Conservation (phyloP, 2,888 invertebrate species). For the Patella caerulea region DNA sequence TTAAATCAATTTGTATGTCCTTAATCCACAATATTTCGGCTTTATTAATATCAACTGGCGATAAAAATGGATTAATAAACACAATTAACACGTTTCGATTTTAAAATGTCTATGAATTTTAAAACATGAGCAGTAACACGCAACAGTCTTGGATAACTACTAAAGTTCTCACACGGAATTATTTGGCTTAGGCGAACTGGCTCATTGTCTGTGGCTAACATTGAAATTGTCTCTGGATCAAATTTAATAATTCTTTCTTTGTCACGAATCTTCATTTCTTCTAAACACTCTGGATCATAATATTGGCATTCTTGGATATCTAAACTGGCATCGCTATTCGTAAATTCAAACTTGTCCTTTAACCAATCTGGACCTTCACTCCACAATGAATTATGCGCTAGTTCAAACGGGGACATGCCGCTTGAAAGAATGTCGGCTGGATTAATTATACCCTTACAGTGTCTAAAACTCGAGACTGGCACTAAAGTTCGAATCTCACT, state of each 20-base stretch:
- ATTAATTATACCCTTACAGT: not conserved
- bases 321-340: not conserved
- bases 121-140: no score
- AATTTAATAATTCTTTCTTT: not conserved
- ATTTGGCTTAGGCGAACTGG: not conserved
- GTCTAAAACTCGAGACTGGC: not conserved
- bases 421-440: not conserved
- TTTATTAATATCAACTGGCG: no score
- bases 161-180: no score
- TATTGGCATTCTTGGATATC: not conserved
- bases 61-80: no score
- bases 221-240: not conserved
- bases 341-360: not conserved
- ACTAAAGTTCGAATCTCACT: constrained; percentile 1
- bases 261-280: constrained; percentile 8
- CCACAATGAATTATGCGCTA: not conserved
- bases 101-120: no score
- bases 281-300: not conserved
- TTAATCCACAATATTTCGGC: no score
- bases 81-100: no score
- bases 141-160: no score
- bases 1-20: no score
- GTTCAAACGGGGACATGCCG: not conserved
- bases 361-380: not conserved
- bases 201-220: not conserved